Evolutionary conservation across 2,888 invertebrate species (phyloP), one percentile per base, ranked within the genome.

Genomic region (Tubulanus polymorphus): DNA sequence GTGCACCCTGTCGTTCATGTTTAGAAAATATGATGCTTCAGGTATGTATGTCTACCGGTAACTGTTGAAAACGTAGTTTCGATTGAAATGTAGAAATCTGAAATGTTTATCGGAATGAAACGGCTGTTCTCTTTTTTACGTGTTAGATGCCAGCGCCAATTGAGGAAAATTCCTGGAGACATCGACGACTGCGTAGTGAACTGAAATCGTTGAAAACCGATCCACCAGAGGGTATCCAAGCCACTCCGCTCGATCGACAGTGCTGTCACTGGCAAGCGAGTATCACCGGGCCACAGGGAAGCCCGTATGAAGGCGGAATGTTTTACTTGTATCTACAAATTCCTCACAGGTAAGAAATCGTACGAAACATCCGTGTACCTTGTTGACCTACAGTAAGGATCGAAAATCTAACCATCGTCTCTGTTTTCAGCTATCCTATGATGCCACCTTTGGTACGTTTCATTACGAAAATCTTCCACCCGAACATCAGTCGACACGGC

Each of bases 181-280:
- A 88, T 65, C 88, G 90, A 71, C 83, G 93, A 27, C 80, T 94
- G 29, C 81, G 88, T 27, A 89, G 86, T 63, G 93, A 93, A 79
- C 83, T 91, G 25, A 82, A 81, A 70, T 80, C 76, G 2, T 60
- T 81, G 60, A 70, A 75, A 41, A 71, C 75, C 23, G 91, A 91
- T 74, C 91, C 91, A 2, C 89, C 90, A 0, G 91, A 91, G 72
- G 91, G 91, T 1, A 91, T 92, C 55, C 86, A 88, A 70, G 91
- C 91, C 1, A 84, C 85, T 15, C 91, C 91, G 0, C 80, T 92
- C 48, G 91, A 92, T 80, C 82, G 84, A 59, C 85, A 86, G 79
- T 88, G 87, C 70, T 90, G 88, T 72, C 92, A 93, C 79, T 95
- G 94, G 94, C 92, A 93, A 80, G 94, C 94, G 1, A 88, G 89